These are phyloP conservation scores for Turritopsis rubra DNA, from an alignment of 30 jellyfish, hydroid and myxozoan genomes.

Conservation along the genomic window DNA sequence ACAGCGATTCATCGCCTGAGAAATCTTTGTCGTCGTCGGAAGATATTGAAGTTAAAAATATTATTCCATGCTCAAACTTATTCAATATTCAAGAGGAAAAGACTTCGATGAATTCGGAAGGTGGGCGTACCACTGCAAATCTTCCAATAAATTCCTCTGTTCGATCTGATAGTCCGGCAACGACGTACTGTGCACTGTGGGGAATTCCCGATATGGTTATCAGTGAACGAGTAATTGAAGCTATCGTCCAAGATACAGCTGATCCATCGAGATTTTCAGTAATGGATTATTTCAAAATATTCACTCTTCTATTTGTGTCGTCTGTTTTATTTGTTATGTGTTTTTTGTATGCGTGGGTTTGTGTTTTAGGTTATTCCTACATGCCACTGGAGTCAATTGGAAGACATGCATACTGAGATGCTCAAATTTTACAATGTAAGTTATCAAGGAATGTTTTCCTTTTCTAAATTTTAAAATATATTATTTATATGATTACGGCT, in stretches of 20 bases:
- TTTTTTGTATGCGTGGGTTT: background rate
- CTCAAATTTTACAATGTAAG: background rate
- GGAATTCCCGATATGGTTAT: background rate
- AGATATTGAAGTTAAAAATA: background rate
- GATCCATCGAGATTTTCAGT: constrained; percentile 12
- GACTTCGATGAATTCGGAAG: background rate
- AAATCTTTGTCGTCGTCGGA: background rate
- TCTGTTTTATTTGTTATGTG: background rate
- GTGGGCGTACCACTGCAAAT: background rate
- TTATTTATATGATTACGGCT: too few relatives aligned
- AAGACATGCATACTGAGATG: constrained; percentile 7
- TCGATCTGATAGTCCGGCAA: constrained; percentile 20
- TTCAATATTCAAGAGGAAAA: background rate
- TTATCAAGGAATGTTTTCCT: background rate
- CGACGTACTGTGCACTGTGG: constrained; percentile 8
- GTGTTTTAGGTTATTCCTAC: background rate
- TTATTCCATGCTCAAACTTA: background rate
- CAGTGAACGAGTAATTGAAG: background rate
- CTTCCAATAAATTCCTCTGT: background rate
- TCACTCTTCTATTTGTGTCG: background rate
- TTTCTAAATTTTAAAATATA: too few relatives aligned
- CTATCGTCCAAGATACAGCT: background rate
- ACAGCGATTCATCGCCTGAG: constrained; percentile 11
- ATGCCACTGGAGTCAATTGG: background rate
- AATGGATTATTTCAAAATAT: background rate